Evolutionary conservation across 2,113 vertebrate species (phyloP).

Genomic region (Ahaetulla prasina): DNA sequence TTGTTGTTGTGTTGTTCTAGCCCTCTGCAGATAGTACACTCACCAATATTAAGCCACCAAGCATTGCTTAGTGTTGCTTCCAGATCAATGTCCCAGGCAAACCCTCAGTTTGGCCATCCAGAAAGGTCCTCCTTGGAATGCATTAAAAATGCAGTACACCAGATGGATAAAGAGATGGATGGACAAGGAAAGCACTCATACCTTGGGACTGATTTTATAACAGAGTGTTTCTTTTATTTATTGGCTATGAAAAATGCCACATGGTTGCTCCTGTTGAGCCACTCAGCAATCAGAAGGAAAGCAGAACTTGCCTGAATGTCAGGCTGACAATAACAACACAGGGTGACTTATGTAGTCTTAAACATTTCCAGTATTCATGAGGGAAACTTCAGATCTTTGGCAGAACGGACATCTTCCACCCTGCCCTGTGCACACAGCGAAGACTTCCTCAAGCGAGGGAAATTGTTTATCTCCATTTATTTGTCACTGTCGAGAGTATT

Average conservation of each 20-base stretch:
- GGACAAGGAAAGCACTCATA: not conserved
- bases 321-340: not conserved
- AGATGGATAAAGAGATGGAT: not conserved
- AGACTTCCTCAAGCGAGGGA: conserved; percentile 28
- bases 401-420: not conserved
- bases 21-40: not conserved
- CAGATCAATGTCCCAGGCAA: not conserved
- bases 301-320: not conserved
- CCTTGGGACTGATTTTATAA: not conserved
- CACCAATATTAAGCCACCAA: not conserved
- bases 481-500: conserved; percentile 48
- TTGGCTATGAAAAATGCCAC: not conserved
- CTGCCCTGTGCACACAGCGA: not conserved
- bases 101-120: not conserved
- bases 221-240: not conserved
- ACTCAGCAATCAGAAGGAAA: not conserved
- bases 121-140: not conserved
- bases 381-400: not conserved
- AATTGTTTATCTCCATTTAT: conserved; percentile 43
- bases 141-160: not conserved
- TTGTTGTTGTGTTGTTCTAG: not conserved
- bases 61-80: not conserved
- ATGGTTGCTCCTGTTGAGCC: not conserved
- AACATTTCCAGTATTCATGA: not conserved
- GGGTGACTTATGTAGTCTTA: rapidly evolving